Evolutionary conservation across 2,888 invertebrate genomes (phyloP), one percentile per base, ranked within the genome.

Genomic region (Euclidia mi): DNA sequence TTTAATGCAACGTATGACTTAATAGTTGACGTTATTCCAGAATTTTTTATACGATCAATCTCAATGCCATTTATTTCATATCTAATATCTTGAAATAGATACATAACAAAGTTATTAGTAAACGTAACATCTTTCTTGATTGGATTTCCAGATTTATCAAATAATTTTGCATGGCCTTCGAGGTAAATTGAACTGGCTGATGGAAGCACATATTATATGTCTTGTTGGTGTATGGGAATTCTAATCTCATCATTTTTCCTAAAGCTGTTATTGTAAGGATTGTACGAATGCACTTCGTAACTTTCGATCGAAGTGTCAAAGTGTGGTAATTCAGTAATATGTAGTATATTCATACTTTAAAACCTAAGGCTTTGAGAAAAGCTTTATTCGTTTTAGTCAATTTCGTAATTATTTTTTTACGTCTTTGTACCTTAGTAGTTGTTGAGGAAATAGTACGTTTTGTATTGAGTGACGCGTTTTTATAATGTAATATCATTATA

Each of bases 1-100:
- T 66, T 81, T 38, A 77, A 56, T 14, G 85, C 47, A 3, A 41
- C 7, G 25, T 59, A 34, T 59, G 53, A 34, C 11, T 44, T 31
- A 34, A 41, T 12, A 32, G 43, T 48, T 17, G 47, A 37, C 2
- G 47, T 42, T 35, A 44, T 40, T 34, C 44, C 52, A 3, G 42
- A 38, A 47, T 57, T 57, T 48, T 56, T 62, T n/a, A 56, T 49
- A 17, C 48, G 55, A 18, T 58, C 63, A 42, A 58, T 58, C 51
- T 58, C 55, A 48, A 63, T 51, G 41, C 56, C 52, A 42, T 58
- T 63, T 2, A 58, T 34, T 58, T 58, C 55, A 18, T 63, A 56
- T 50, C 52, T 43, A 12, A 63, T 62, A 12, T 61, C 56, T 62
- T 55, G 46, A 59, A 61, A 61, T 32, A 61, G 31, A 34, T 35